These are phyloP conservation scores for Stenolophus ochropezus DNA, from an alignment of 2,888 invertebrate genomes.

Conservation along the genomic window DNA sequence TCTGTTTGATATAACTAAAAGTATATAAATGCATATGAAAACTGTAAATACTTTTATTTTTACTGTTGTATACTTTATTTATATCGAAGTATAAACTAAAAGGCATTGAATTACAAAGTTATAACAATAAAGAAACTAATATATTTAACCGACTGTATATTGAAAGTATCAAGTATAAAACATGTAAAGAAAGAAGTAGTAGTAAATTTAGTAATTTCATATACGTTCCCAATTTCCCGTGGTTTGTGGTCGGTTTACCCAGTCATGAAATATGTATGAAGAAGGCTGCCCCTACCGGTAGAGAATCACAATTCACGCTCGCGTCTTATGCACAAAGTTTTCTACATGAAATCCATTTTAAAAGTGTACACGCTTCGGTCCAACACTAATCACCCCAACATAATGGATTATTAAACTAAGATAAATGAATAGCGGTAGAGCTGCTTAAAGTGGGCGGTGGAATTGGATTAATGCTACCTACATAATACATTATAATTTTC, in stretches of 20 bases:
- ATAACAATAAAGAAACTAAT: too few relatives aligned
- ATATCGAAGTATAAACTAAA: too few relatives aligned
- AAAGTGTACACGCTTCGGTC: background rate
- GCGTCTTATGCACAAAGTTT: constrained; percentile 52
- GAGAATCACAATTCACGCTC: constrained; percentile 48
- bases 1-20: too few relatives aligned
- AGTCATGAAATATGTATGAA: constrained; percentile 56
- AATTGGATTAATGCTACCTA: background rate
- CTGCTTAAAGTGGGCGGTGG: background rate
- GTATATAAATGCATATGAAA: too few relatives aligned
- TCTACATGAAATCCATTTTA: constrained; percentile 45
- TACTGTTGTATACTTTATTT: too few relatives aligned
- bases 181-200: too few relatives aligned
- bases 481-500: too few relatives aligned
- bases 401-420: background rate
- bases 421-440: background rate
- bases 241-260: constrained; percentile 51
- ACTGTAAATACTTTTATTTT: too few relatives aligned
- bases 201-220: constrained; percentile 54
- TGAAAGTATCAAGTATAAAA: too few relatives aligned
- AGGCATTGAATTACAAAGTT: too few relatives aligned
- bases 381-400: background rate
- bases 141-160: too few relatives aligned
- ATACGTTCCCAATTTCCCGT: constrained; percentile 46
- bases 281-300: background rate